Evolutionary conservation across 2,888 invertebrate genomes (phyloP), one percentile per base, ranked within the genome.

Genomic region (Tachina grossa): DNA sequence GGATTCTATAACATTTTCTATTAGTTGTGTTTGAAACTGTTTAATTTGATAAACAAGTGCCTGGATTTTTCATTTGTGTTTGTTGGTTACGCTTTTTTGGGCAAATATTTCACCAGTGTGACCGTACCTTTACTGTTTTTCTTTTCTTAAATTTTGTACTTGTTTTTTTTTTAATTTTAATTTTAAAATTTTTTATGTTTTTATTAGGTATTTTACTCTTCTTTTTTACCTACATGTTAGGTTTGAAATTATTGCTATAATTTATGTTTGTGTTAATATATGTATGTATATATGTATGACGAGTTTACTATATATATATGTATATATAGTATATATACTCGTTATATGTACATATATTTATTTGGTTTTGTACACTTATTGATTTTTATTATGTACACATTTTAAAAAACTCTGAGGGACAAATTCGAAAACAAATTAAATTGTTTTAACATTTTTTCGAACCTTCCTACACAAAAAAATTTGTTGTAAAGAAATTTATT

Each of bases 141-240:
- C 31, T 65, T 63, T 63, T 55, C 39, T 74, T 76, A 51, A 75
- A 63, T 76, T 85, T 86, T 86, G 85, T 86, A 83, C 86, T 83
- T 66, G 49, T 81, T 77, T 81, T 80, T 83, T 71, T 74, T 81
- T 49, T 55, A 13, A 57, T 9, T 61, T 13, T 51, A 61, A 68
- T 41, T 63, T 61, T 68, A 19, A 39, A 14, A 47, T 75, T 81
- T 75, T 45, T 75, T 31, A 16, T 43, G 39, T 19, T 57, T 53
- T 45, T 69, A 59, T 43, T 53, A 39, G n/a, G 41, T 68, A 55
- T 22, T 49, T 69, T 66, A 39, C 43, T 63, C 49, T 41, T 45
- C 49, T 41, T 45, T 3, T 74, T 77, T 47, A 16, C 6, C 5
- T 63, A 51, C 59, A 41, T n/a, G n/a, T n/a, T n/a, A 83, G 71